A percentile compares a stretch with the other conserved stretches of the same genome.
These are phyloP conservation scores for Ctenodactylus gundi DNA, from an alignment of 2,113 vertebrate genomes.

Conservation along the genomic window DNA sequence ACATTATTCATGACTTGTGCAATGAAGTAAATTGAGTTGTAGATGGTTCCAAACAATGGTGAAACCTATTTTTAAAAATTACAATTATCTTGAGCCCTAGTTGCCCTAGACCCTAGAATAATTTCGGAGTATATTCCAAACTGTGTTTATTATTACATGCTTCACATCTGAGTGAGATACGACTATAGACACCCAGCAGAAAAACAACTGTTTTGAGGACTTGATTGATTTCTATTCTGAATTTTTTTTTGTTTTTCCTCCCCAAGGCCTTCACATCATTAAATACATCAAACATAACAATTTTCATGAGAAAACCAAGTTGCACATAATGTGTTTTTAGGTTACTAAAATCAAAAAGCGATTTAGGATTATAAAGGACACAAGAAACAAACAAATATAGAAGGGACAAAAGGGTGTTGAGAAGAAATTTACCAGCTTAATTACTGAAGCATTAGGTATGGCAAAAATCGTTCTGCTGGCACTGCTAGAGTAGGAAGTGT, in stretches of 20 bases:
- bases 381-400: background rate
- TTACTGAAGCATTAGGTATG: background rate
- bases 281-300: conserved; percentile 73
- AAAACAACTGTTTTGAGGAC: conserved; percentile 45
- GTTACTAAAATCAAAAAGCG: conserved; percentile 50
- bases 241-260: conserved; percentile 57
- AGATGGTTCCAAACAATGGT: conserved; percentile 95
- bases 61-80: conserved; percentile 85
- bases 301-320: conserved; percentile 64
- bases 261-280: conserved; percentile 60
- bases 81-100: conserved; percentile 69
- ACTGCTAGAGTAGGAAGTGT: background rate
- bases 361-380: conserved; percentile 58
- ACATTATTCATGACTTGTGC: conserved; percentile 89
- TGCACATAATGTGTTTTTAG: conserved; percentile 59
- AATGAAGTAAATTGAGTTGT: conserved; percentile 92
- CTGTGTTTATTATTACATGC: conserved; percentile 64
- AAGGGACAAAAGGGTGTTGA: conserved; percentile 13
- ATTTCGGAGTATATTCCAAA: conserved; percentile 58
- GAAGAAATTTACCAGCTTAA: conserved; percentile 53
- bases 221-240: conserved; percentile 57
- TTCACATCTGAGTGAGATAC: conserved; percentile 41
- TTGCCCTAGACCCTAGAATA: conserved; percentile 62
- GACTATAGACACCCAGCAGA: conserved; percentile 57
- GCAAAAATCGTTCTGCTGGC: conserved; percentile 45